phyloP scores from a whole-genome alignment of 2,797 vertebrate genomes.

The Onychomys torridus region DNA sequence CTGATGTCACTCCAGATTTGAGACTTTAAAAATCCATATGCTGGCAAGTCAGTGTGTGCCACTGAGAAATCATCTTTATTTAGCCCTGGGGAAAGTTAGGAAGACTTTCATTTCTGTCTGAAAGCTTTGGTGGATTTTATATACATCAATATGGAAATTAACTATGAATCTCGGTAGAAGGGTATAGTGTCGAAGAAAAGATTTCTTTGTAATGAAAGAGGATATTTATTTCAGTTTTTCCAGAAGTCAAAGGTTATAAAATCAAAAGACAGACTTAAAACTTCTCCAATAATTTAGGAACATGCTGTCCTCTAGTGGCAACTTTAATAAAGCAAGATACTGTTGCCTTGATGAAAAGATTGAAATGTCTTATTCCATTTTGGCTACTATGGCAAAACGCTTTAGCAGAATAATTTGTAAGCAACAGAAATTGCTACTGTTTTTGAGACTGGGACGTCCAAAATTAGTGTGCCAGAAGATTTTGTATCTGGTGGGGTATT shows the following conservation, averaged over 20 bases:
- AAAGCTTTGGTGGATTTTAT: neutral
- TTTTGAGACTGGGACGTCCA: neutral
- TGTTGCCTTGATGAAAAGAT: neutral
- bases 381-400: neutral
- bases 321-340: neutral
- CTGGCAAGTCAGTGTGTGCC: neutral
- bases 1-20: neutral
- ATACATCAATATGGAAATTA: neutral
- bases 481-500: neutral
- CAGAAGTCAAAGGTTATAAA: neutral
- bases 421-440: neutral
- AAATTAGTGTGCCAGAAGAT: neutral
- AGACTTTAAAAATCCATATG: neutral
- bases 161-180: neutral
- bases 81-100: neutral
- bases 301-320: neutral
- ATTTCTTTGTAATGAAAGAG: neutral
- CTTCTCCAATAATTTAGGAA: neutral
- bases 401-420: neutral
- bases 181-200: neutral
- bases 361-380: neutral
- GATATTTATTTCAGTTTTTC: neutral
- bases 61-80: neutral
- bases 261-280: neutral
- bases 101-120: neutral